Base-by-base conservation (phyloP, 2,888 invertebrate genomes). In the Cremastinae sp. region DNA sequence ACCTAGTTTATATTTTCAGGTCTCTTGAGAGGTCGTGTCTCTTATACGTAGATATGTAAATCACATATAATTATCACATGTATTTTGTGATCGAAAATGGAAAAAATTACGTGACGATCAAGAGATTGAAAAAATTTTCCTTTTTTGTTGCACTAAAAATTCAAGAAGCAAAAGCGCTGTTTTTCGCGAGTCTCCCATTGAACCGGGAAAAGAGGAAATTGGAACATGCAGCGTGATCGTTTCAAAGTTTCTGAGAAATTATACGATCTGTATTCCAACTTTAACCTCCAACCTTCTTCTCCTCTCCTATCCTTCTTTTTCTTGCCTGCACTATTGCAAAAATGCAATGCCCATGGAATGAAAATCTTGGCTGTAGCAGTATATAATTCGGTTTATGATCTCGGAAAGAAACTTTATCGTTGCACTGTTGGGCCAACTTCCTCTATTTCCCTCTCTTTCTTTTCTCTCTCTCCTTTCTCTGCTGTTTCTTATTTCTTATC, bases 361-460 rank as follows among this genome's bases (percentile, higher is more conserved):
- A 68, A 66, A 74, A 74, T 74, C 74, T 74, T 66, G 49, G 49
- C 66, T 41, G 14, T 37, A 1, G 66, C 49, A 61, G 74, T 61
- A 68, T 62, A 68, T 74, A 74, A 74, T 74, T 68, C 68, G 74
- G 74, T 74, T 68, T 68, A 68, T 61, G 74, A 74, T 68, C 74
- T 55, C 39, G 68, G 55, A 45, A n/a, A 28, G 28, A 61, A 37
- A 74, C 72, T 74, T 68, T 56, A 61, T 68, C 47, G 61, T 53
- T 56, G 47, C 16, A 39, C 56, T 55, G 39, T 55, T 39, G 68
- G 66, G 56, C 55, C 55, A 66, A 61, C 61, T 66, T 37, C 43
- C 61, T 61, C 53, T 62, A 20, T 53, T 43, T 9, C 43, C 5
- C 14, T 16, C 53, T 9, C 18, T n/a, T 14, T 16, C 22, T 16